Conservation (phyloP, 1,140 invertebrate species). For the Procambarus clarkii region DNA sequence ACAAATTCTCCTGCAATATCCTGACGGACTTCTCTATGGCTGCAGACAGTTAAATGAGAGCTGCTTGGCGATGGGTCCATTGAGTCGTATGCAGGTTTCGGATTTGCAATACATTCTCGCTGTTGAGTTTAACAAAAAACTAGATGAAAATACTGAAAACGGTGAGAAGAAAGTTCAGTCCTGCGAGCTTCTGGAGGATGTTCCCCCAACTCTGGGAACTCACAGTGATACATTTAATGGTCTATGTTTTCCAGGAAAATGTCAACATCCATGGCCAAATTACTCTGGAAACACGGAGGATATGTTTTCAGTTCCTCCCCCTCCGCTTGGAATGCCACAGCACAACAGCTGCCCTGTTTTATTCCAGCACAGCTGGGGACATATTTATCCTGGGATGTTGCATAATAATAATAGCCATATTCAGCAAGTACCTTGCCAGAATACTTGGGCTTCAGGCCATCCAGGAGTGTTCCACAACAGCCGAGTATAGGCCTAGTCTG, state of each 20-base stretch:
- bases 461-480: background rate
- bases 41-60: background rate
- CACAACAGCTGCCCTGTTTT: background rate
- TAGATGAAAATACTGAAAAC: background rate
- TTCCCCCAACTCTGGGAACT: too few species aligned
- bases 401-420: too few species aligned
- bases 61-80: background rate
- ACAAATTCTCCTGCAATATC: background rate
- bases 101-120: background rate
- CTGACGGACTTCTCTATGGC: background rate
- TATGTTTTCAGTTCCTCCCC: too few species aligned
- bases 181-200: background rate
- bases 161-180: background rate
- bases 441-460: background rate
- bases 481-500: background rate
- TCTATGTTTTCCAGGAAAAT: too few species aligned
- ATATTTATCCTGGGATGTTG: background rate
- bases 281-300: too few species aligned
- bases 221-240: too few species aligned
- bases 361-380: slow-evolving; percentile 20
- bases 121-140: background rate
- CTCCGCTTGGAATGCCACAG: background rate
- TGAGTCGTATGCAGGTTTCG: background rate
- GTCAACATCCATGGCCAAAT: too few species aligned
- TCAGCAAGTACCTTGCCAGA: background rate